Evolutionary conservation across 2,113 vertebrate genomes (phyloP).

Genomic region (Quiscalus mexicanus): DNA sequence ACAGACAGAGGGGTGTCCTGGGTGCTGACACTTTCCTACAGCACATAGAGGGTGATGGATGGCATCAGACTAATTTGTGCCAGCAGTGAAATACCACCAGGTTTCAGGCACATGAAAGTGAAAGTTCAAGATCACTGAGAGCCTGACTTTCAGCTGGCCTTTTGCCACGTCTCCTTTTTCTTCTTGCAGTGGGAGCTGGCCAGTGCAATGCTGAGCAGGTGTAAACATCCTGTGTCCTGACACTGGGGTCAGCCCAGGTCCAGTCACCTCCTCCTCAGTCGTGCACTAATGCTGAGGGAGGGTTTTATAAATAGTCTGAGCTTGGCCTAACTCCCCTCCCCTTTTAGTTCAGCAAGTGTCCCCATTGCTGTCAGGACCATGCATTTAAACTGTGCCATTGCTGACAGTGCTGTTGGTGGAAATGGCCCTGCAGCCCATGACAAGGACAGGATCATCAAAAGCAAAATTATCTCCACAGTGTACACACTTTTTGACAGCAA

Average conservation of each 20-base stretch:
- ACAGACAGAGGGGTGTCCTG: no score
- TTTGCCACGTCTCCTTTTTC: rapidly evolving
- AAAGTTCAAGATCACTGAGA: not conserved
- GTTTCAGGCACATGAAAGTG: not conserved
- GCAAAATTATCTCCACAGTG: not conserved
- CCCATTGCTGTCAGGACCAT: rapidly evolving
- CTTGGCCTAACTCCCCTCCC: not conserved
- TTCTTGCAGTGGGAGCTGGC: not conserved
- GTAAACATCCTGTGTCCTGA: not conserved
- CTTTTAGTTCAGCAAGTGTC: not conserved
- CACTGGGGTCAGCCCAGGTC: not conserved
- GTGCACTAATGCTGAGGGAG: not conserved
- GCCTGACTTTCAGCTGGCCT: not conserved
- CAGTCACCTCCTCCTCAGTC: not conserved
- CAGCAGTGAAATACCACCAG: not conserved
- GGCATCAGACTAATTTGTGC: not conserved
- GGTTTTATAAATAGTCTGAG: not conserved
- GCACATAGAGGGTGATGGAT: not conserved
- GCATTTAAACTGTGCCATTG: not conserved
- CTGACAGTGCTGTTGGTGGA: rapidly evolving
- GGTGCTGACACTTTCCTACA: not conserved
- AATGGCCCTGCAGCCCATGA: not conserved
- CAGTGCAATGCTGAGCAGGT: not conserved
- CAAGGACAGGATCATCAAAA: not conserved
- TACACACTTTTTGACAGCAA: not conserved